These are phyloP conservation scores for Lacerta viridis DNA, from an alignment of 2,797 vertebrate genomes.

Conservation along the genomic window DNA sequence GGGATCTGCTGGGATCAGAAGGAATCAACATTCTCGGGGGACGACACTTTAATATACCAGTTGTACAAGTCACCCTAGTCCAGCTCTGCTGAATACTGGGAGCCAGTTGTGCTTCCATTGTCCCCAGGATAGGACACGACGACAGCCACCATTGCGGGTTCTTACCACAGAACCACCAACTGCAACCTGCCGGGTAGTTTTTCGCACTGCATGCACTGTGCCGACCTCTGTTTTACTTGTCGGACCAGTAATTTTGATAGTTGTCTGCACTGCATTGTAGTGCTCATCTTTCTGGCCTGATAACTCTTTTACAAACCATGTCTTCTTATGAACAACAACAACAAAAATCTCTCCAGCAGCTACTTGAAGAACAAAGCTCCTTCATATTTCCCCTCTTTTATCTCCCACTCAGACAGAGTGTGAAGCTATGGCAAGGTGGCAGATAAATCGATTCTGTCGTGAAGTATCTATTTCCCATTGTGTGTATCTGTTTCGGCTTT, in stretches of 20 bases:
- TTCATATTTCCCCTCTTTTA: conserved; percentile 4
- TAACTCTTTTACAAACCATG: not conserved
- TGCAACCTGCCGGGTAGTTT: too few species aligned
- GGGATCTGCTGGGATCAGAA: too few species aligned
- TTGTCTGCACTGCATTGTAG: not conserved
- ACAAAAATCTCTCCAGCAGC: not conserved
- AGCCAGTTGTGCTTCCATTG: not conserved
- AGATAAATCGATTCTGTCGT: not conserved
- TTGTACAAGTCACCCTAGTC: not conserved
- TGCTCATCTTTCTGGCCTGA: not conserved
- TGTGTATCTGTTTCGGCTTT: not conserved
- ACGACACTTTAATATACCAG: not conserved
- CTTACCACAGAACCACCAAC: too few species aligned
- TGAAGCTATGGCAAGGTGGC: not conserved
- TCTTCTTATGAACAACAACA: not conserved
- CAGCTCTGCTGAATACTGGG: not conserved
- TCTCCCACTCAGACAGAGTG: not conserved
- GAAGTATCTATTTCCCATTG: not conserved
- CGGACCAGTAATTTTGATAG: not conserved
- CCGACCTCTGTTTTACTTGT: not conserved
- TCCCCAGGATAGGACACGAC: not conserved
- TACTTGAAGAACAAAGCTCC: not conserved
- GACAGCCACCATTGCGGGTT: too few species aligned
- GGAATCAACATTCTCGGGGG: not conserved
- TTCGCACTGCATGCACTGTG: too few species aligned